These are phyloP conservation scores for Cynopterus brachyotis DNA, from an alignment of 2,113 vertebrate genomes.

Conservation along the genomic window DNA sequence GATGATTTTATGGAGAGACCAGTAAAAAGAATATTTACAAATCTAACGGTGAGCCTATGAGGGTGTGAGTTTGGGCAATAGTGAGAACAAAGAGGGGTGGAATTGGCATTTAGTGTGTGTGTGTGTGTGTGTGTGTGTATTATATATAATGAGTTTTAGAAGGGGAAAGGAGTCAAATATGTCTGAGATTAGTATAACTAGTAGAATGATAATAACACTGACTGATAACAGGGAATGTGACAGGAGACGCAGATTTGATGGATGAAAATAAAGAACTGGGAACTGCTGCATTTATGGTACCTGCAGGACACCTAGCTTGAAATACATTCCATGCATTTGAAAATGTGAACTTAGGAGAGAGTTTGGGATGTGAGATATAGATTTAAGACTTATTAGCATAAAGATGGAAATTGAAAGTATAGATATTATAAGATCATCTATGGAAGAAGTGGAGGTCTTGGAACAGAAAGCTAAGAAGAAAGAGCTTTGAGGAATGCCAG, in stretches of 20 bases:
- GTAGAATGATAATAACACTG: neutral
- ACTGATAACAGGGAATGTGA: neutral
- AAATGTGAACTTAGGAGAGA: constrained; percentile 9
- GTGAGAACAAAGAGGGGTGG: neutral
- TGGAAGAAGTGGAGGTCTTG: neutral
- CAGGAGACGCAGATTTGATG: constrained; percentile 30
- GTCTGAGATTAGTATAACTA: neutral
- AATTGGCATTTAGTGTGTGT: neutral
- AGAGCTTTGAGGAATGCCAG: neutral
- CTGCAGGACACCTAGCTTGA: constrained; percentile 6
- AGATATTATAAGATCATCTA: neutral
- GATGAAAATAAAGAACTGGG: neutral
- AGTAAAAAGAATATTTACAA: neutral
- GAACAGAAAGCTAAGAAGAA: neutral
- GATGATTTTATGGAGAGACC: neutral
- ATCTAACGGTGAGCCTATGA: neutral
- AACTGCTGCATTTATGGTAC: neutral
- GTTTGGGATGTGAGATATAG: neutral
- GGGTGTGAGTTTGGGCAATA: neutral
- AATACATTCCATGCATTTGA: neutral
- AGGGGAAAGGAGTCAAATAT: neutral
- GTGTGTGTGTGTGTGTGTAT: no score
- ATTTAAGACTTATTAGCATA: constrained; percentile 45
- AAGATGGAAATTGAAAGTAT: neutral
- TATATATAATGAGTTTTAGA: neutral